phyloP scores from a whole-genome alignment of 2,888 invertebrate species.

The Clostera curtula region DNA sequence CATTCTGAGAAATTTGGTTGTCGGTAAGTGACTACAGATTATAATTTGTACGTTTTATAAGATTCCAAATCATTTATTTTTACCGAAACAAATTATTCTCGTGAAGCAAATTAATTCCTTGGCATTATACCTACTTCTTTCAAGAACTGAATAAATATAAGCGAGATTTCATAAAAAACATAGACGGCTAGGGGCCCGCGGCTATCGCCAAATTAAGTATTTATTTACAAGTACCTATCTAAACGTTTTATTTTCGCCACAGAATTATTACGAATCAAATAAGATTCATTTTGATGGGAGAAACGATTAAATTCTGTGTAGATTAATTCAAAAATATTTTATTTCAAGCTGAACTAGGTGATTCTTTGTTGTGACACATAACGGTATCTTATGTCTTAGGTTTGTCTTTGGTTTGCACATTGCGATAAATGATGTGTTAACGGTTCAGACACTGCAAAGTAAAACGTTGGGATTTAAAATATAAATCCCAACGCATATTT shows the following conservation, averaged over 20 bases:
- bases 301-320: conserved; percentile 10
- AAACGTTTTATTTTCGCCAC: conserved; percentile 37
- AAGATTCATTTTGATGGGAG: conserved; percentile 4
- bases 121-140: conserved; percentile 68
- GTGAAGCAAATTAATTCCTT: conserved; percentile 67
- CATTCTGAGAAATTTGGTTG: conserved; percentile 53
- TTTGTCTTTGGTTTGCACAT: too few relatives aligned
- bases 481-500: too few relatives aligned
- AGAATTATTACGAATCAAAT: conserved; percentile 17
- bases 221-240: conserved; percentile 63
- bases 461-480: too few relatives aligned
- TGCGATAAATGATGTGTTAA: too few relatives aligned
- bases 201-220: conserved; percentile 66
- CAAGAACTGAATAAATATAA: conserved; percentile 66
- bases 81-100: conserved; percentile 52
- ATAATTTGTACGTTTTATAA: conserved; percentile 59
- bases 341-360: too few relatives aligned
- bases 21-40: conserved; percentile 43
- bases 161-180: conserved; percentile 63
- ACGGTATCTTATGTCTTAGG: too few relatives aligned
- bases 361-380: too few relatives aligned
- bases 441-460: too few relatives aligned
- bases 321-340: too few relatives aligned
- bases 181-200: conserved; percentile 54
- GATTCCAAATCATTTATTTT: conserved; percentile 63